These are phyloP conservation scores for Pimpla rufipes DNA, from an alignment of 2,888 invertebrate genomes.

Conservation along the genomic window DNA sequence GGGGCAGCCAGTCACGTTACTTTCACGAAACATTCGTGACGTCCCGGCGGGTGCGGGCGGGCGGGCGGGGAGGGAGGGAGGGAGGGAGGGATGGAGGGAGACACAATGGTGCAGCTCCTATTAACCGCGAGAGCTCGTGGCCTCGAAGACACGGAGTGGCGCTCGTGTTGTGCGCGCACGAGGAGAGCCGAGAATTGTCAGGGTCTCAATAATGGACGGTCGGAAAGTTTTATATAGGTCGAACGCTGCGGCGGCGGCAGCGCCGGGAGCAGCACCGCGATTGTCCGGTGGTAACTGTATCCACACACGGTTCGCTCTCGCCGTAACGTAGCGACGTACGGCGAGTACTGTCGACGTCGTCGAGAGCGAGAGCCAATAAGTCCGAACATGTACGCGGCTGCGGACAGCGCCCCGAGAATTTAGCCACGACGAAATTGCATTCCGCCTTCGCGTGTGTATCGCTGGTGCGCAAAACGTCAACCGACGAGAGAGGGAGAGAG, in stretches of 20 bases:
- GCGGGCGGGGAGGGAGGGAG: no score
- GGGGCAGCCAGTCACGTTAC: slow-evolving; percentile 59
- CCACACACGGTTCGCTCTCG: neutral
- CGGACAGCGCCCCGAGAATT: slow-evolving; percentile 73
- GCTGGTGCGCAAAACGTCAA: slow-evolving; percentile 72
- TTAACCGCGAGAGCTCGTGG: slow-evolving; percentile 1
- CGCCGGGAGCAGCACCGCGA: neutral
- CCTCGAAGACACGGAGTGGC: slow-evolving; percentile 18
- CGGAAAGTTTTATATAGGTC: slow-evolving; percentile 48
- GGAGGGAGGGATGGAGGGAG: no score
- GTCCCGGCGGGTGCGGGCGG: slow-evolving; percentile 44
- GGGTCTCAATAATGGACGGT: slow-evolving; percentile 50
- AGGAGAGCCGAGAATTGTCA: slow-evolving; percentile 35
- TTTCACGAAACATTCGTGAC: slow-evolving; percentile 65
- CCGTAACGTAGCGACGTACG: no score
- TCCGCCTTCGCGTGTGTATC: slow-evolving; percentile 78
- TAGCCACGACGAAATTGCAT: slow-evolving; percentile 84
- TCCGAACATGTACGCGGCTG: slow-evolving; percentile 17
- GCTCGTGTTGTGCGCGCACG: neutral
- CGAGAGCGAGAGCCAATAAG: slow-evolving; percentile 45
- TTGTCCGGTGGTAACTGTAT: slow-evolving; percentile 17
- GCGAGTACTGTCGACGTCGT: slow-evolving; percentile 18
- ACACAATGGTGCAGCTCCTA: slow-evolving; percentile 41
- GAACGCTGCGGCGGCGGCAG: neutral
- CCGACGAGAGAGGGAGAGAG: slow-evolving; percentile 1